Evolutionary conservation across 2,797 vertebrate species (phyloP), one percentile per base, ranked within the genome.

Genomic region (Molossus alvarezi): DNA sequence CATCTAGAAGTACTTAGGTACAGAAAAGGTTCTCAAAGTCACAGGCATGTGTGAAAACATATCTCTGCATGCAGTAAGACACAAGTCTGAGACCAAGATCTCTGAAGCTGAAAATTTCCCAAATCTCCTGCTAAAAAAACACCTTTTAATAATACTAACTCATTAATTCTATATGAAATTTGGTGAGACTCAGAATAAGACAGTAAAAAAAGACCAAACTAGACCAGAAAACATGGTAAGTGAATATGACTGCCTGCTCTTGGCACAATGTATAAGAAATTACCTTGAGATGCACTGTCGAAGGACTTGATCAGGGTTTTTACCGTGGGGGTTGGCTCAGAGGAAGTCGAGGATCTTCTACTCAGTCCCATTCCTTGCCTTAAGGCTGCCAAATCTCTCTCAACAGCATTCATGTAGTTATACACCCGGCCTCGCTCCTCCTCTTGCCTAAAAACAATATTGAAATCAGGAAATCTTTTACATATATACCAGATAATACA

Each of bases 231-330:
- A 27, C 51, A 55, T 0, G 23, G 7, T n/a, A n/a, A 55, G 2
- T 27, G 27, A 67, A 8, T 1, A 81, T 1, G 1, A n/a, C n/a
- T 23, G 14, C 27, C 53, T 1, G 13, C 62, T 58, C 20, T 5
- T 6, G 10, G 67, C 65, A 60, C 2, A 27, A 8, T 1, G 2
- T 17, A 5, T 1, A 23, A 45, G 17, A 33, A 62, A 57, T 96
- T 97, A 99, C 99, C 99, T 98, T 99, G 99, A 10, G 99, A 99
- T 82, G 99, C 99, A 69, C 99, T 99, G 98, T 99, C 99, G 0
- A 99, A 99, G 91, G 99, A 99, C 97, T 99, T 99, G 98, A 99
- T 99, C 98, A 99, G 99, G 0, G 99, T 99, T 97, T 99, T 99
- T 53, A 99, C 99, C 0, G 99, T 99, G 57, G 99, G 99, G 0